Evolutionary conservation across 2,113 vertebrate genomes (phyloP), one percentile per base, ranked within the genome.

Genomic region (Bucco capensis): DNA sequence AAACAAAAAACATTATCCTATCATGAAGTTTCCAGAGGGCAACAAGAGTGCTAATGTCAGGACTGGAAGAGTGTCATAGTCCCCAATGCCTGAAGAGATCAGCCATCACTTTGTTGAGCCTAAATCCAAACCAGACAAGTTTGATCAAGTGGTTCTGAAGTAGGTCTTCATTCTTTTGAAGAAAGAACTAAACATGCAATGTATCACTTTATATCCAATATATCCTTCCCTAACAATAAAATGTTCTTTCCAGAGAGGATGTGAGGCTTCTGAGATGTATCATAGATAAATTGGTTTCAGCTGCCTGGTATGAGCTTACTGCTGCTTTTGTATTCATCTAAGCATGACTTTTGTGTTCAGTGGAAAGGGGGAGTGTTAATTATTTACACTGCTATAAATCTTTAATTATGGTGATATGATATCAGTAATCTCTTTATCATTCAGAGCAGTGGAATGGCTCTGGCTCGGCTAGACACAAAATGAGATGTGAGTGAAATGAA

Each of bases 341-440:
- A 50, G 58, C 60, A 46, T 77, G 88, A 78, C 77, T 92, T 93
- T 83, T 67, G 74, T 90, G 69, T 86, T 94, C 81, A 84, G 71
- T 67, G 33, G 54, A 76, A 92, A 79, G 46, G 11, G 6, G 31
- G 22, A 58, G 14, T 83, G 61, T 96, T 93, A 96, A 96, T 96
- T 95, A 95, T 96, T 96, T 88, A 89, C 1, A 6, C 19, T 54
- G 42, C 53, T 31, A 57, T 93, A 73, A 88, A 85, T 93, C 78
- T 95, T 95, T 94, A 62, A 74, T 66, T 85, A 17, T 40, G 65
- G 35, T 44, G 62, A n/a, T 83, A 22, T 19, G 37, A 7, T 92
- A 57, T 77, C 86, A 76, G n/a, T 30, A 82, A 62, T 76, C 13
- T 19, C 30, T 93, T 93, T 92, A 57, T 82, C n/a, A 51, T 51